Evolutionary conservation across 1,140 invertebrate genomes (phyloP).

Genomic region (Sitobion miscanthi): DNA sequence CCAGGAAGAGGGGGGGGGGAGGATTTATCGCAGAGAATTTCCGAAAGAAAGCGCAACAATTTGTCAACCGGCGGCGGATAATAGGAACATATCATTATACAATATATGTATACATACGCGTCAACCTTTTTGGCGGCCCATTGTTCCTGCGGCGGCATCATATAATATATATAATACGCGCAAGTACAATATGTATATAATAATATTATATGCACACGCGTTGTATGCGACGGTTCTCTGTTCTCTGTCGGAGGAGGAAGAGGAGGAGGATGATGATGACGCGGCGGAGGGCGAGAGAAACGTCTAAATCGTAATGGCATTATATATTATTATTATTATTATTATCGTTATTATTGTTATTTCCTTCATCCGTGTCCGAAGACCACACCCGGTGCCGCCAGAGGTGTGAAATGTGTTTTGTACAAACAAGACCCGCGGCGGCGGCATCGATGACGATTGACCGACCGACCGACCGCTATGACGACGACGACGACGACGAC

Average conservation of each 20-base stretch:
- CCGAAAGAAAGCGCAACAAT: background rate
- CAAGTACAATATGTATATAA: background rate
- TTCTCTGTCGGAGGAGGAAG: background rate
- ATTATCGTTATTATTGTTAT: background rate
- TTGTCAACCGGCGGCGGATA: background rate
- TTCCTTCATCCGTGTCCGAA: conserved; percentile 23
- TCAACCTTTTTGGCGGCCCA: background rate
- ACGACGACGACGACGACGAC: background rate
- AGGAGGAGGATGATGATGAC: too few species aligned
- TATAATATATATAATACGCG: background rate
- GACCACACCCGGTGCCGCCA: conserved; percentile 51
- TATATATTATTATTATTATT: background rate
- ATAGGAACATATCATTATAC: background rate
- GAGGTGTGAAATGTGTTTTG: conserved; percentile 47
- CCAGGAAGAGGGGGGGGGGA: background rate
- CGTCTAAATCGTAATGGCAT: conserved; percentile 36
- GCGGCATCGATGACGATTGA: background rate
- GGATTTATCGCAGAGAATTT: background rate
- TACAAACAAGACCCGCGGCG: conserved; percentile 28
- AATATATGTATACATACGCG: background rate
- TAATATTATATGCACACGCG: background rate
- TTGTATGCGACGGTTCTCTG: background rate
- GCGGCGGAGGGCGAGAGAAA: background rate
- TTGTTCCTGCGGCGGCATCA: background rate
- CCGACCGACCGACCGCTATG: background rate